phyloP scores from a whole-genome alignment of 2,113 vertebrate species.

The Cephalopholis sonnerati region DNA sequence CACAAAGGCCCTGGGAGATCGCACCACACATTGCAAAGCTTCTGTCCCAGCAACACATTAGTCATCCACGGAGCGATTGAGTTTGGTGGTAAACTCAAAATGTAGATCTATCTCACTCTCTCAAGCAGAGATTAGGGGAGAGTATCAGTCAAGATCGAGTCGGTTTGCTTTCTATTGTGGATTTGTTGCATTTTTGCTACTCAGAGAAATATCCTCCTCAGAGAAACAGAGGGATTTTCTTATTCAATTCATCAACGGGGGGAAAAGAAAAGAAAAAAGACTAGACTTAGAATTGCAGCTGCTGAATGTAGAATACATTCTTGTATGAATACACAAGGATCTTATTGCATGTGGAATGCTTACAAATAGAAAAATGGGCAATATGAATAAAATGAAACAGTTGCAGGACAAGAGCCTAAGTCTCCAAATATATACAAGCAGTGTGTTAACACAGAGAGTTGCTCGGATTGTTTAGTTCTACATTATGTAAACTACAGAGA shows the following conservation, averaged over 20 bases:
- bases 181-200: constrained; percentile 53
- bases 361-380: constrained; percentile 43
- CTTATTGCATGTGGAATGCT: constrained; percentile 45
- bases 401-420: constrained; percentile 44
- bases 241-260: constrained; percentile 52
- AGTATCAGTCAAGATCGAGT: constrained; percentile 46
- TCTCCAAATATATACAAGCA: constrained; percentile 20
- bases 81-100: constrained; percentile 68
- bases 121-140: constrained; percentile 61
- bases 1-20: constrained; percentile 82
- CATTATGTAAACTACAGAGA: constrained; percentile 51
- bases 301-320: constrained; percentile 46
- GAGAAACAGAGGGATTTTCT: constrained; percentile 52
- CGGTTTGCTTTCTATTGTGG: constrained; percentile 56
- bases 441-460: constrained; percentile 28
- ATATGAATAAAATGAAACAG: constrained; percentile 43
- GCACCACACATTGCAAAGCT: constrained; percentile 85
- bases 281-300: constrained; percentile 30
- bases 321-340: constrained; percentile 55
- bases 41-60: constrained; percentile 87
- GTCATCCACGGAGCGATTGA: constrained; percentile 72
- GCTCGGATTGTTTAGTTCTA: constrained; percentile 62
- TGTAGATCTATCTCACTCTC: constrained; percentile 73
- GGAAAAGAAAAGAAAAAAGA: constrained; percentile 11
- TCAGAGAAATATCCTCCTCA: constrained; percentile 32